These are phyloP conservation scores for Platyrinchus mystaceus DNA, from an alignment of 2,797 vertebrate species.

Conservation along the genomic window DNA sequence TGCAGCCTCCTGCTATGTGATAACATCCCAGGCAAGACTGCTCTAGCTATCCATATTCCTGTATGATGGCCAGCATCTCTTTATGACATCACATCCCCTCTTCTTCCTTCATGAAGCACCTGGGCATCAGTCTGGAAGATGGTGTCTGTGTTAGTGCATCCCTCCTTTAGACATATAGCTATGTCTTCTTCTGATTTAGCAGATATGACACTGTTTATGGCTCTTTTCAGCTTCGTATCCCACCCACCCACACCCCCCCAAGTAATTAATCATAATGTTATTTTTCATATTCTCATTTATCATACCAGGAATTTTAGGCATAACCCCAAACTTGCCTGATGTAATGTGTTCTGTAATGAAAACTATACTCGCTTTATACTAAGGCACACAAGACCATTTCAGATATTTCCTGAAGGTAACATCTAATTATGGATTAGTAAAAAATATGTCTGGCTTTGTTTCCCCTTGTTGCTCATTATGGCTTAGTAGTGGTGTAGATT, in stretches of 20 bases:
- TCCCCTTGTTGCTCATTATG: not conserved
- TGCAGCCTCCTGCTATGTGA: not conserved
- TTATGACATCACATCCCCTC: not conserved
- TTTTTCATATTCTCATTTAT: not conserved
- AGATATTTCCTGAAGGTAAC: not conserved
- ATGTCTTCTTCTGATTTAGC: not conserved
- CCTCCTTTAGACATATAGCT: not conserved
- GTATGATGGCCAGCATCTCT: not conserved
- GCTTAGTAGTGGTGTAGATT: not conserved
- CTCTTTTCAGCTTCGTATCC: not conserved
- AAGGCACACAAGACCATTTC: not conserved
- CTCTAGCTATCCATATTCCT: not conserved
- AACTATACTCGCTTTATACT: not conserved
- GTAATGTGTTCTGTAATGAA: not conserved
- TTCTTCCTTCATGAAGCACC: not conserved
- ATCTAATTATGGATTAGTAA: not conserved
- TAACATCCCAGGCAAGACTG: not conserved
- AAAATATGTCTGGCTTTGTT: not conserved
- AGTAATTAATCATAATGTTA: not conserved
- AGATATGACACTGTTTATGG: not conserved
- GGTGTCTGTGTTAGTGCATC: not conserved
- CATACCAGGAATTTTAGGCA: not conserved
- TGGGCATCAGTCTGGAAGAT: not conserved
- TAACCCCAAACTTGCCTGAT: not conserved
- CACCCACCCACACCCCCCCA: too few species aligned